Evolutionary conservation across 2,797 vertebrate species (phyloP).

Genomic region (Tapirus indicus): DNA sequence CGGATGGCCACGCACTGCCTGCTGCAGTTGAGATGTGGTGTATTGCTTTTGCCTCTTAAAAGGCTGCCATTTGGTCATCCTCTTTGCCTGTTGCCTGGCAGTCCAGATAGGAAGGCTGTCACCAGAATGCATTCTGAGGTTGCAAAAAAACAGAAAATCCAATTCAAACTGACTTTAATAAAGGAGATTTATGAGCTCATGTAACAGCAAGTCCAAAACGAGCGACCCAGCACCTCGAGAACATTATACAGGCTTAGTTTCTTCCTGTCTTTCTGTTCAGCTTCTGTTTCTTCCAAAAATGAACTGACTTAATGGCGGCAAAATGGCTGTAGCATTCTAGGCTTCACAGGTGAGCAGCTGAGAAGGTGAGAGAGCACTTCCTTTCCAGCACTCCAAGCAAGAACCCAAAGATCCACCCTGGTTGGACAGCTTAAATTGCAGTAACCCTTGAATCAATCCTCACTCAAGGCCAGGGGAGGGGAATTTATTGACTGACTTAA

Average conservation of each 20-base stretch:
- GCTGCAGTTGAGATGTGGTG: neutral
- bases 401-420: neutral
- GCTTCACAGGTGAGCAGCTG: neutral
- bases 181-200: neutral
- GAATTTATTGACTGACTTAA: slow-evolving; percentile 8
- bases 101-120: neutral
- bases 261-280: neutral
- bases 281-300: neutral
- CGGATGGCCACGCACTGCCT: neutral
- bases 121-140: slow-evolving; percentile 14
- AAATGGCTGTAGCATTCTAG: neutral
- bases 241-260: neutral
- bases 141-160: slow-evolving; percentile 40
- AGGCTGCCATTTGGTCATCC: neutral
- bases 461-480: neutral
- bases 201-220: neutral
- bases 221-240: neutral
- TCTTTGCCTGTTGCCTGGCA: neutral
- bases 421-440: neutral
- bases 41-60: slow-evolving; percentile 7
- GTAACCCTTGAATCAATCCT: neutral
- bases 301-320: neutral
- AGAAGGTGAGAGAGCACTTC: neutral
- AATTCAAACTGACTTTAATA: neutral
- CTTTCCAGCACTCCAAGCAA: neutral